phyloP scores from a whole-genome alignment of 1,140 invertebrate species.

The Eumeta japonica region DNA sequence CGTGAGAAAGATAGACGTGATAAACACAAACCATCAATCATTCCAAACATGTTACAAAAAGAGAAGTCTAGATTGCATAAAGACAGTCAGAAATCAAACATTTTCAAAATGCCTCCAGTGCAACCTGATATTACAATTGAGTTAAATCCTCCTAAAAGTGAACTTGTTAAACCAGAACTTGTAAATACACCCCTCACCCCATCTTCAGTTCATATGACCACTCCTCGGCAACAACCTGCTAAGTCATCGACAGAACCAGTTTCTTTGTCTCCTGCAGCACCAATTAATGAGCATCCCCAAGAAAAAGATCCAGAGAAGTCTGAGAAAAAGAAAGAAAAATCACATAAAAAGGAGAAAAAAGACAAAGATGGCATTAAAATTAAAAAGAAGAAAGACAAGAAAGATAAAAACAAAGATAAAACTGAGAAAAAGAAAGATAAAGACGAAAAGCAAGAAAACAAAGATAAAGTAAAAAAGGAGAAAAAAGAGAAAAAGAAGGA shows the following conservation, averaged over 20 bases:
- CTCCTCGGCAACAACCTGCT: background rate
- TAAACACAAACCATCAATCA: constrained; percentile 50
- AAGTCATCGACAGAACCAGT: constrained; percentile 13
- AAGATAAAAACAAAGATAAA: constrained; percentile 62
- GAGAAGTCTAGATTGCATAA: constrained; percentile 47
- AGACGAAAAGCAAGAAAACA: constrained; percentile 59
- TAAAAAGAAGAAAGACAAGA: constrained; percentile 79
- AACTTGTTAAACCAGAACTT: constrained; percentile 30
- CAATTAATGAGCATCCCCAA: constrained; percentile 23
- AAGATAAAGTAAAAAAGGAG: constrained; percentile 60
- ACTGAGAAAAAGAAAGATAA: constrained; percentile 61
- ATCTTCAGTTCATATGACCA: no score
- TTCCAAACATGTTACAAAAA: constrained; percentile 55
- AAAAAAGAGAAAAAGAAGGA: constrained; percentile 64
- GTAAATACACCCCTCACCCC: constrained; percentile 23
- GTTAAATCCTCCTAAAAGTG: constrained; percentile 50
- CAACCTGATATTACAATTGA: constrained; percentile 55
- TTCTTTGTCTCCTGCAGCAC: constrained; percentile 16
- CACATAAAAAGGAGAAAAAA: constrained; percentile 71
- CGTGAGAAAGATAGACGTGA: constrained; percentile 49
- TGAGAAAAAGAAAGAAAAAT: constrained; percentile 66
- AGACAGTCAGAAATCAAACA: constrained; percentile 44
- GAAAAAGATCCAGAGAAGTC: constrained; percentile 34
- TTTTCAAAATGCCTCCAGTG: constrained; percentile 51
- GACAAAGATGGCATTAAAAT: constrained; percentile 64